Base-by-base conservation (phyloP, 2,797 vertebrate species). In the Neostethus bicornis region DNA sequence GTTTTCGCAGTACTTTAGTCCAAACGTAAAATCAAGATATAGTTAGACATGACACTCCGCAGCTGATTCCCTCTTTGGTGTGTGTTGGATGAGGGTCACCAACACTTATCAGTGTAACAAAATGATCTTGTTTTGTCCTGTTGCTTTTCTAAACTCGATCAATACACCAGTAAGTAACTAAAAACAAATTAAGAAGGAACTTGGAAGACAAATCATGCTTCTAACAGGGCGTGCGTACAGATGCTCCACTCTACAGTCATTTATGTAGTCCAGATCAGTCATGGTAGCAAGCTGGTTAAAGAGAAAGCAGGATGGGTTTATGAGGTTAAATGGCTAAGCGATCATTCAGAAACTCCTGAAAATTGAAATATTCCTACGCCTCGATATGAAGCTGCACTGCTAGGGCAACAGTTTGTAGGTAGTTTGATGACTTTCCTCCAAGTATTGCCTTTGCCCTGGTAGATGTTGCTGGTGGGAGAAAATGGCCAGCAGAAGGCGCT, bases 381-480 rank as follows among this genome's bases (percentile, higher is more conserved):
- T 45, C 52, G 52, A 70, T 69, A 65, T 47, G 45, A 44, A 68
- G 81, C 2, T 0, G 85, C 35, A 50, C 53, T 43, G 55, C 38
- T 28, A 61, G 53, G 44, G 46, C 9, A 28, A 59, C 42, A 42
- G 1, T 50, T 43, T 61, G 41, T 26, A 57, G 49, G 58, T 62
- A 78, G 70, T 43, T 70, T 57, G 51, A 41, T 53, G 66, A 45
- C 48, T 64, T 57, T 12, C 16, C 51, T 61, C 16, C 31, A 55
- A 50, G 51, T 28, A 29, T 50, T 51, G 49, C 37, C 62, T 64
- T 61, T 61, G 66, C 53, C 69, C 77, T 42, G 85, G 87, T 79
- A 81, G 75, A 70, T 12, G 84, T 85, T 88, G 95, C 95, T 96
- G 96, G 94, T 96, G 92, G 89, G 87, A 80, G 75, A 87, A 78